A percentile compares a stretch with the other conserved stretches of the same genome.
Conservation (phyloP, 2,113 vertebrate species). For the Willisornis vidua region DNA sequence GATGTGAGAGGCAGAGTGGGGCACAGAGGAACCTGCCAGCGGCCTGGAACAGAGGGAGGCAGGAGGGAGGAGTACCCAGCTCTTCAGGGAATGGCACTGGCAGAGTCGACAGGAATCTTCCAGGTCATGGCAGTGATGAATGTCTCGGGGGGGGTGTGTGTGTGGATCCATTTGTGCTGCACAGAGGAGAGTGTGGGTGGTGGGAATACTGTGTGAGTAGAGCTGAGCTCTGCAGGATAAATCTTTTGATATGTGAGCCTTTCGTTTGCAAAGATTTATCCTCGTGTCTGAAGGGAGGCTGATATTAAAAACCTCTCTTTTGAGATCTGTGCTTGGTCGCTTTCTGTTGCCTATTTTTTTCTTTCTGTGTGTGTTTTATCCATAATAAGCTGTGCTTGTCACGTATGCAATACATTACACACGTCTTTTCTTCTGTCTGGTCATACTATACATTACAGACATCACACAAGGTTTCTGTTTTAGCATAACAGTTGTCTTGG, state of each 20-base stretch:
- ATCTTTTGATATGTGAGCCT: neutral
- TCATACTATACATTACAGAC: neutral
- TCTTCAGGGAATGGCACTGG: neutral
- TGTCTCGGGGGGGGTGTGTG: neutral
- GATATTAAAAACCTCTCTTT: neutral
- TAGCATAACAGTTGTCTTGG: neutral
- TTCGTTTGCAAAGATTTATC: neutral
- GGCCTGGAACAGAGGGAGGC: neutral
- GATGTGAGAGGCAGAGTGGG: neutral
- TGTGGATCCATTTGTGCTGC: neutral
- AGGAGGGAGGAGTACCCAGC: fast-evolving
- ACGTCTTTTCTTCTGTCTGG: neutral
- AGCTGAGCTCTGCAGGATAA: neutral
- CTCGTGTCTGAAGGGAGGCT: neutral
- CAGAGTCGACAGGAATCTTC: neutral
- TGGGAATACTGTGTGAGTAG: neutral
- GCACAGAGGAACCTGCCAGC: neutral
- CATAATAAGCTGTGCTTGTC: neutral
- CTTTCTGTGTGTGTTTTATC: neutral
- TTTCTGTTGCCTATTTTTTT: neutral
- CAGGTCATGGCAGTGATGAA: neutral
- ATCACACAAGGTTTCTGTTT: neutral
- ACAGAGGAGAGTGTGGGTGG: neutral
- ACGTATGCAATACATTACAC: neutral
- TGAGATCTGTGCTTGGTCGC: neutral